phyloP scores from a whole-genome alignment of 2,797 vertebrate species.

The Rhabdophis nuchalis region DNA sequence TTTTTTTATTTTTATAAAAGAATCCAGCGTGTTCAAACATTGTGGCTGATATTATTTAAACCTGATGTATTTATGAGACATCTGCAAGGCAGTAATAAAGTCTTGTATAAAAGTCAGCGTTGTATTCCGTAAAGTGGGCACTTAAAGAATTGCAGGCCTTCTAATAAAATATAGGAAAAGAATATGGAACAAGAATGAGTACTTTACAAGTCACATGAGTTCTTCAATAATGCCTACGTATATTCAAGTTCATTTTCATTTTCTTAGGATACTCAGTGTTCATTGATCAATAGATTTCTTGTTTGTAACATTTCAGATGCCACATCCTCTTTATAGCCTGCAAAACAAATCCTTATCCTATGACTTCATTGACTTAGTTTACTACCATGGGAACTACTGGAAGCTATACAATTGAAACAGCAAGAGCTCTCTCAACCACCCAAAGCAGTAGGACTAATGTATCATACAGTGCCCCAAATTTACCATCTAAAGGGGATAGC shows the following conservation, averaged over 20 bases:
- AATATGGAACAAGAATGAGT: neutral
- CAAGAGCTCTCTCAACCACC: neutral
- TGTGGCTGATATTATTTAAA: constrained; percentile 19
- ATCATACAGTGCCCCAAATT: neutral
- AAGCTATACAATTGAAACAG: neutral
- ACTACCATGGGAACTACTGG: neutral
- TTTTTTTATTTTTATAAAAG: neutral
- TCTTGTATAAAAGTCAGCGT: constrained; percentile 6
- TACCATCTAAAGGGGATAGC: neutral
- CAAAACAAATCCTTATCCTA: constrained; percentile 4
- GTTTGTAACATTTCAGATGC: constrained; percentile 10
- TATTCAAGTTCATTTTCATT: constrained; percentile 28
- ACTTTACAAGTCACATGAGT: constrained; percentile 15
- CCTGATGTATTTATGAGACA: constrained; percentile 18
- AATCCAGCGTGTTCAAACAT: constrained; percentile 3
- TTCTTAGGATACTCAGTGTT: neutral
- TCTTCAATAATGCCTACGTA: constrained; percentile 8
- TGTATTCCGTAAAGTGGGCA: constrained; percentile 27
- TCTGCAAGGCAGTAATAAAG: constrained; percentile 9
- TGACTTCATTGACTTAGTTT: constrained; percentile 22
- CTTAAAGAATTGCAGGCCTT: constrained; percentile 30
- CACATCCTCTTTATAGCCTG: neutral
- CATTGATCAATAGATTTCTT: constrained; percentile 31
- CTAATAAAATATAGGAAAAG: constrained; percentile 38
- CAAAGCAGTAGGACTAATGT: neutral